Evolutionary conservation across 1,140 invertebrate genomes (phyloP).

Genomic region (Latrodectus geometricus): DNA sequence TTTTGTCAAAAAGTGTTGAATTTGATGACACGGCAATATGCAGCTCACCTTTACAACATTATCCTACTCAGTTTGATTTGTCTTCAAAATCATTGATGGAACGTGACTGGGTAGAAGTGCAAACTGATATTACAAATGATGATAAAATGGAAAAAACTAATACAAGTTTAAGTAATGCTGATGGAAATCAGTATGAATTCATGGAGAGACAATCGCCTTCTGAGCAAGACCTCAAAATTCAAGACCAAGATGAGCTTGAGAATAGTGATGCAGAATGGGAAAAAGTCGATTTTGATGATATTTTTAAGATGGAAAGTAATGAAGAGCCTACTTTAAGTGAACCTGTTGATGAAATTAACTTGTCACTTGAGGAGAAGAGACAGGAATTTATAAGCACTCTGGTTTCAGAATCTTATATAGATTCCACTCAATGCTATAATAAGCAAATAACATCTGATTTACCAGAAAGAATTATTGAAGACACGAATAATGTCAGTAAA

Average conservation of each 20-base stretch:
- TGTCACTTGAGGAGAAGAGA: not conserved
- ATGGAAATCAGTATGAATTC: not conserved
- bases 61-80: slow-evolving; percentile 41
- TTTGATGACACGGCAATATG: slow-evolving; percentile 13
- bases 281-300: slow-evolving; percentile 41
- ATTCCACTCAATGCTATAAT: not conserved
- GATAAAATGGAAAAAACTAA: not conserved
- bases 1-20: slow-evolving; percentile 31
- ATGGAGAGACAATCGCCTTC: too few relatives aligned
- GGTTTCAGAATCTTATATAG: not conserved
- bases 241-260: not conserved
- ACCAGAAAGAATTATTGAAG: not conserved
- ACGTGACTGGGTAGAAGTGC: slow-evolving; percentile 35
- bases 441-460: not conserved
- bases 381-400: not conserved
- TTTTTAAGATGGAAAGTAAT: not conserved
- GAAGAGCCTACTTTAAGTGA: not conserved
- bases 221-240: not conserved
- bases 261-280: slow-evolving; percentile 52
- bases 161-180: not conserved
- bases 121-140: not conserved
- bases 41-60: slow-evolving; percentile 37
- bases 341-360: not conserved
- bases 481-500: not conserved
- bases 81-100: not conserved